Base-by-base conservation (phyloP, 1,140 invertebrate genomes). In the Notospermus geniculatus region DNA sequence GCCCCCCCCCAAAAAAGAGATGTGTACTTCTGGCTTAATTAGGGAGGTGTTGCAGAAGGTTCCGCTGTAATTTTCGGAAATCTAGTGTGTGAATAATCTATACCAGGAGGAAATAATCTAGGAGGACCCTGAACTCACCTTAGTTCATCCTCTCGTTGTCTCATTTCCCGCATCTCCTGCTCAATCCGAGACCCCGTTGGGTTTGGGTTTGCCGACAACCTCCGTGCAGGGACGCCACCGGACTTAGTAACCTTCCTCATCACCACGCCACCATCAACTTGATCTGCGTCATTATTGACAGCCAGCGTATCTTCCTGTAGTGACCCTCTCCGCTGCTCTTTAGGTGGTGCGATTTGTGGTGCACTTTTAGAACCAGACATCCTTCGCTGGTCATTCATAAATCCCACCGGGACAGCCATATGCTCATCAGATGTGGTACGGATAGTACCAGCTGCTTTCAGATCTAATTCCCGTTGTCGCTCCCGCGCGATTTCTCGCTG, bases 401-500 rank as follows among this genome's bases (percentile, higher is more conserved):
- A 57, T 36, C 32, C 22, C 2, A 46, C 57, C 22, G 57, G 62
- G 15, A 27, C 63, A 59, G 78, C 79, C 13, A 73, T 77, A 1
- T 72, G 67, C 28, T 82, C 80, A 53, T 78, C 73, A 9, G 80
- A 82, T 13, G 74, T 78, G 7, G 80, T 81, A 43, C 70, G 66
- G 17, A 81, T 80, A 25, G 68, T 71, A n/a, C 82, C 82, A 52
- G 71, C 69, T 19, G 68, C 71, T 19, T 72, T 63, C 13, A 83
- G 68, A 41, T 80, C 80, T 41, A 73, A 69, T 62, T 83, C 82
- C 56, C 80, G 63, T 62, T 78, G 69, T 29, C 74, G 78, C 22
- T 81, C 79, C 62, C 82, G 79, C 55, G 80, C 71, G 52, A 83
- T 83, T 65, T 83, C 82, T 53, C 74, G 68, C 65, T 83, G 82